Base-by-base conservation (phyloP, 1,140 invertebrate genomes). In the Semibalanus balanoides region DNA sequence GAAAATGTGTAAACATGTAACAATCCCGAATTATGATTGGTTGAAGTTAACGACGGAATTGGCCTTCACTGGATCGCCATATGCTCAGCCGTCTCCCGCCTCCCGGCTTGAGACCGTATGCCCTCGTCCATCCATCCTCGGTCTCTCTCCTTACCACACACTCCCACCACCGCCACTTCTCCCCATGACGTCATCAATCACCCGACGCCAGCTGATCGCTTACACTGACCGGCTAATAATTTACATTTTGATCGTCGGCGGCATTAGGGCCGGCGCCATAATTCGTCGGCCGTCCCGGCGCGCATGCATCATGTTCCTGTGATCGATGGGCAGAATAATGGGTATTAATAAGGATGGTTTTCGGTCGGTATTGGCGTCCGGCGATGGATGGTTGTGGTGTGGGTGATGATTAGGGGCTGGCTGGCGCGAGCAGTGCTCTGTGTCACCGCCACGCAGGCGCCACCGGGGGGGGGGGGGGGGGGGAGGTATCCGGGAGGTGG, bases 331-430 rank as follows among this genome's bases (percentile, higher is more conserved):
- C 7, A 1, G 51, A 64, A 64, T 64, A 64, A 64, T 64, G 51
- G 51, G 51, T 64, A 64, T 64, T 64, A 64, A 64, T 64, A 64
- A 64, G 51, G 51, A 64, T 64, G 51, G 51, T 64, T 64, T 64
- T 64, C 11, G 51, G 11, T 19, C 22, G 11, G 51, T 25, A 25
- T 25, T 64, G 51, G 51, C 51, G 51, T 14, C 1, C 11, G 11
- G 22, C 51, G 51, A 64, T 64, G 51, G 51, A 64, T 64, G 51
- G 22, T 19, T 25, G 51, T 7, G 22, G 22, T 14, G 51, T 3
- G 51, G 51, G 51, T 64, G 51, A 64, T 64, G 51, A 64, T 64
- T 64, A 64, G 51, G 51, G 51, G 7, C 14, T 1, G 14, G 51
- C 51, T 19, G 51, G 7, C 11, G 51, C 51, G 7, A 19, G 51